phyloP scores from a whole-genome alignment of 2,113 vertebrate genomes.

The Vulpes lagopus region DNA sequence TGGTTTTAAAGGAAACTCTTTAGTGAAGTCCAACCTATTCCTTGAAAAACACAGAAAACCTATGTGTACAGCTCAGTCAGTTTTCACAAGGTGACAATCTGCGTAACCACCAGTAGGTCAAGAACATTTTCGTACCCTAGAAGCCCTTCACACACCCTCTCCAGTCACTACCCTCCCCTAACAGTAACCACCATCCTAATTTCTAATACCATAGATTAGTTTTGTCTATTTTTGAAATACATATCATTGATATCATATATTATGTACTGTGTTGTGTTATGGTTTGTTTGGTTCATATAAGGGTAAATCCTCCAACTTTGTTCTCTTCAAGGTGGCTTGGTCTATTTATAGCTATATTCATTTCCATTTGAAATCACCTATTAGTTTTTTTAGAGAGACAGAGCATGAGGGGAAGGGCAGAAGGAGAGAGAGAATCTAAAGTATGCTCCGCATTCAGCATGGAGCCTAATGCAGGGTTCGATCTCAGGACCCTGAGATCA shows the following conservation, averaged over 20 bases:
- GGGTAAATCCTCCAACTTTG: neutral
- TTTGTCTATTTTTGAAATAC: neutral
- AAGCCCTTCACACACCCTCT: neutral
- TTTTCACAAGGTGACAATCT: neutral
- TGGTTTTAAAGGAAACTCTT: constrained; percentile 5
- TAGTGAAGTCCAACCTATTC: neutral
- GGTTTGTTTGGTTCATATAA: neutral
- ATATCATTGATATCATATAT: neutral
- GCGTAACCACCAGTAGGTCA: neutral
- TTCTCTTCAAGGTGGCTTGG: neutral
- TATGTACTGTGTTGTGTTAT: neutral
- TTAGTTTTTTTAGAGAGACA: neutral
- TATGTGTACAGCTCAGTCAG: neutral
- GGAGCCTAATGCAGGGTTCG: neutral
- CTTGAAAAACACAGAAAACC: neutral
- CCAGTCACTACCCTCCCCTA: neutral
- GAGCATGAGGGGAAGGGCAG: neutral
- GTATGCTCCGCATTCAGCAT: neutral
- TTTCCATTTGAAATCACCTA: neutral
- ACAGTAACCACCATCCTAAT: neutral
- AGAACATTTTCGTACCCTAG: neutral
- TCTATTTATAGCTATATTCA: neutral
- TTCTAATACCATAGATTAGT: neutral
- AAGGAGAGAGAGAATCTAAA: neutral
- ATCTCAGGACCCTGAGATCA: neutral